Evolutionary conservation across 1,140 invertebrate genomes (phyloP), one percentile per base, ranked within the genome.

Genomic region (Ylistrum balloti): DNA sequence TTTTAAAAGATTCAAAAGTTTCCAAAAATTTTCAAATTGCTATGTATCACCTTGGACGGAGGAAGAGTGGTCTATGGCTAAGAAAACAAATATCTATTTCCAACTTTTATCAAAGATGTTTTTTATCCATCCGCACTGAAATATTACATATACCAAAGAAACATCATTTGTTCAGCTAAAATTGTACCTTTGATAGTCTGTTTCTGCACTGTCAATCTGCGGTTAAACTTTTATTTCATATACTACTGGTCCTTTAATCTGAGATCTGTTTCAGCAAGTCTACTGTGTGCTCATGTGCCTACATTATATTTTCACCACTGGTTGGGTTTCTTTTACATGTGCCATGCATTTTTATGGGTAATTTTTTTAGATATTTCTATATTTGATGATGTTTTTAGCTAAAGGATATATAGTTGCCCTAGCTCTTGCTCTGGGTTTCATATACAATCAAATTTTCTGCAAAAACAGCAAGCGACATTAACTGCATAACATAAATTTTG

Each of bases 131-230:
- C 56, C 22, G 17, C 56, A 74, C 56, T 74, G 22, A 28, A 74
- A 74, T 74, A 74, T 45, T 45, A 45, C 20, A 13, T 38, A 45
- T 28, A 74, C 3, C 56, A 74, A n/a, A n/a, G 41, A 17, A 56
- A 56, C 17, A 56, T 56, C 2, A 56, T 56, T 56, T 56, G 45
- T 56, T 74, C 28, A 74, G 56, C 56, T 74, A 74, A 74, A 74
- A 28, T 1, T 45, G 41, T 45, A 45, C 41, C 28, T 74, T 28
- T 17, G 56, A 74, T 74, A 28, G 56, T 28, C 56, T 74, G n/a
- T 74, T 74, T 74, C 56, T 74, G 56, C 56, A n/a, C 56, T 74
- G 28, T 74, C 56, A 74, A 28, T 74, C 56, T 74, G 56, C 56
- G 17, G 56, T 74, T 74, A 74, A 74, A 74, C 56, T 74, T 74